phyloP scores from a whole-genome alignment of 2,888 invertebrate species.

The Xanthorhoe spadicearia region DNA sequence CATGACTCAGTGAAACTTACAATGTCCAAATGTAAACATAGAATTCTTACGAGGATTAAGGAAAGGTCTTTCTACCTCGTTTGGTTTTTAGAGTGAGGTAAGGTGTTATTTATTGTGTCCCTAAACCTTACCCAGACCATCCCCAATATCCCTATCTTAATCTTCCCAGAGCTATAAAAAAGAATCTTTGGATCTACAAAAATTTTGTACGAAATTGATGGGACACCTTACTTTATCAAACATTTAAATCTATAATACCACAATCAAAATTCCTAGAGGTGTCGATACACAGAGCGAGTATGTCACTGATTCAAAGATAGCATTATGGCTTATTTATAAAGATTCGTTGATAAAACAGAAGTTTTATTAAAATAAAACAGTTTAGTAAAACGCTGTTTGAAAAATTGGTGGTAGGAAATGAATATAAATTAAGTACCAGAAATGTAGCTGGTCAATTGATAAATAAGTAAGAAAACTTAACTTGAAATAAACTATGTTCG shows the following conservation, averaged over 20 bases:
- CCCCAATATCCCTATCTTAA: slow-evolving; percentile 81
- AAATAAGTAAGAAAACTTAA: not conserved
- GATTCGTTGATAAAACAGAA: slow-evolving; percentile 10
- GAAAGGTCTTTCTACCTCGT: slow-evolving; percentile 27
- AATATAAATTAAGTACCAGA: not conserved
- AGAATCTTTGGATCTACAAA: slow-evolving; percentile 80
- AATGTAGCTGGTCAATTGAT: not conserved
- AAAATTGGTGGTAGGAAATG: slow-evolving; percentile 22
- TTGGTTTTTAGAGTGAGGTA: slow-evolving; percentile 53
- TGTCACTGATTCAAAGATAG: slow-evolving; percentile 62
- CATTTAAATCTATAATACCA: slow-evolving; percentile 68
- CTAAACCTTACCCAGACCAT: slow-evolving; percentile 65
- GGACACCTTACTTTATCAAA: slow-evolving; percentile 74
- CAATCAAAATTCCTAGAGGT: slow-evolving; percentile 83
- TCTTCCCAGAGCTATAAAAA: slow-evolving; percentile 80
- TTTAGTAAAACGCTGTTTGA: slow-evolving; percentile 26
- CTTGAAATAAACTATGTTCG: not conserved
- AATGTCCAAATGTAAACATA: slow-evolving; percentile 7
- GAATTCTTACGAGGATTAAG: slow-evolving; percentile 12
- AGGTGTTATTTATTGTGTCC: slow-evolving; percentile 77
- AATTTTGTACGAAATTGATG: slow-evolving; percentile 83
- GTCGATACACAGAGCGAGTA: slow-evolving; percentile 77
- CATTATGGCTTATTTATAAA: slow-evolving; percentile 56
- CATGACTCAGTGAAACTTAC: slow-evolving; percentile 2
- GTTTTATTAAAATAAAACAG: slow-evolving; percentile 14